Percentiles rank a stretch among this genome's conserved stretches.
Conservation (phyloP, 2,888 invertebrate genomes). For the Drosophila mulleri region DNA sequence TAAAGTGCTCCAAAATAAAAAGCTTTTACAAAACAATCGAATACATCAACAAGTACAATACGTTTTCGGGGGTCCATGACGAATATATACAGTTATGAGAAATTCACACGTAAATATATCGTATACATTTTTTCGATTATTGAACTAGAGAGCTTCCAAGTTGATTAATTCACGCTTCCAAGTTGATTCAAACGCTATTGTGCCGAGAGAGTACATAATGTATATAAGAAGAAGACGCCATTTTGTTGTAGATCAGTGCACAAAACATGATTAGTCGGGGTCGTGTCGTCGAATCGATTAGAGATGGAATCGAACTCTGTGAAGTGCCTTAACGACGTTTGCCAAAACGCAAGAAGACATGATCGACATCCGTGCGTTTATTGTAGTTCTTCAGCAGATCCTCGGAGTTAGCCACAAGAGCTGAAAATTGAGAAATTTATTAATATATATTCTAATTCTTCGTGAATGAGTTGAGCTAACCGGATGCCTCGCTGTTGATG, state of each 20-base stretch:
- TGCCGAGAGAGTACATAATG: slow-evolving; percentile 47
- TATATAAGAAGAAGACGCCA: slow-evolving; percentile 53
- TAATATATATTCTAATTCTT: not conserved
- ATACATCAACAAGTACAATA: slow-evolving; percentile 46
- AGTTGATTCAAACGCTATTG: slow-evolving; percentile 46
- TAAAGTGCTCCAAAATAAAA: slow-evolving; percentile 22
- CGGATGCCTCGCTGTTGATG: slow-evolving; percentile 84
- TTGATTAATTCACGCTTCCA: slow-evolving; percentile 51
- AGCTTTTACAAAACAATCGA: slow-evolving; percentile 19
- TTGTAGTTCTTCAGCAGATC: slow-evolving; percentile 87
- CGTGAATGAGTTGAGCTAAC: slow-evolving; percentile 67
- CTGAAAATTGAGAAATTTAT: slow-evolving; percentile 49
- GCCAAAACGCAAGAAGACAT: slow-evolving; percentile 95
- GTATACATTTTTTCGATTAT: slow-evolving; percentile 53
- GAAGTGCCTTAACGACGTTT: slow-evolving; percentile 88
- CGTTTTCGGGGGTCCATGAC: slow-evolving; percentile 66
- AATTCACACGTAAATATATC: slow-evolving; percentile 31
- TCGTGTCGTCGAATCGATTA: slow-evolving; percentile 33
- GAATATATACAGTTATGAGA: slow-evolving; percentile 34
- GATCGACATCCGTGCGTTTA: slow-evolving; percentile 95
- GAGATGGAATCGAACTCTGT: not conserved
- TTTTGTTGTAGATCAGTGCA: slow-evolving; percentile 49
- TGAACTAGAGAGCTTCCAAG: slow-evolving; percentile 78
- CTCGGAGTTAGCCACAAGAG: slow-evolving; percentile 83
- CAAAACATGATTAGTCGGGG: slow-evolving; percentile 46